A percentile compares a stretch with the other conserved stretches of the same genome.
These are phyloP conservation scores for Thereva unica DNA, from an alignment of 2,888 invertebrate species.

Conservation along the genomic window DNA sequence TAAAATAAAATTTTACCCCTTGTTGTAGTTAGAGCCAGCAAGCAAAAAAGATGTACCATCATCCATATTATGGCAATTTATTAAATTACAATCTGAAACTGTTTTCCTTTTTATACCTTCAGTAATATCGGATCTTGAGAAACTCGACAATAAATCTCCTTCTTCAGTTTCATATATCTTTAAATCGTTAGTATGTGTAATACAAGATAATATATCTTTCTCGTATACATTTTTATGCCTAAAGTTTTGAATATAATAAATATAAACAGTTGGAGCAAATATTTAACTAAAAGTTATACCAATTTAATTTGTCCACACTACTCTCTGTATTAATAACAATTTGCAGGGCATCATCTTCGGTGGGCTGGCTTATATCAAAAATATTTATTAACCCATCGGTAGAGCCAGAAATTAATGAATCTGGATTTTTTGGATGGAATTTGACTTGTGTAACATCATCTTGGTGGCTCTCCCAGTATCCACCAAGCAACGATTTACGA, in stretches of 20 bases:
- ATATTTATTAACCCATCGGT: constrained; percentile 84
- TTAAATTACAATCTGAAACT: constrained; percentile 67
- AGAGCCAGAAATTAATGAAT: constrained; percentile 74
- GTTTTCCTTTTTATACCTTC: constrained; percentile 64
- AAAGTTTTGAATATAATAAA: background rate
- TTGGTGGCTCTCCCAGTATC: constrained; percentile 81
- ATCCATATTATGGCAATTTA: constrained; percentile 62
- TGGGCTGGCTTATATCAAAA: constrained; percentile 72
- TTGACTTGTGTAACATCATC: constrained; percentile 77
- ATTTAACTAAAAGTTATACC: constrained; percentile 52
- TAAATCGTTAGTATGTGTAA: constrained; percentile 73
- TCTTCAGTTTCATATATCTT: constrained; percentile 70
- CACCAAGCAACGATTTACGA: constrained; percentile 68
- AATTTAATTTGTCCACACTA: constrained; percentile 69
- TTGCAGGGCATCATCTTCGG: constrained; percentile 79
- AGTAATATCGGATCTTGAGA: constrained; percentile 65
- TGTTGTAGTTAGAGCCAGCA: constrained; percentile 66
- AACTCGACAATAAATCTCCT: constrained; percentile 64
- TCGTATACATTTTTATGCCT: constrained; percentile 55
- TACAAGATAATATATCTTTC: constrained; percentile 64
- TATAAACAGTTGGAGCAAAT: background rate
- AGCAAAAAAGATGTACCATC: constrained; percentile 63
- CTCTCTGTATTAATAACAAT: constrained; percentile 79
- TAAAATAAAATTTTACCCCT: constrained; percentile 59
- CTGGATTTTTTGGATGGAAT: constrained; percentile 71